phyloP scores from a whole-genome alignment of 2,888 invertebrate genomes.

The Patella caerulea region DNA sequence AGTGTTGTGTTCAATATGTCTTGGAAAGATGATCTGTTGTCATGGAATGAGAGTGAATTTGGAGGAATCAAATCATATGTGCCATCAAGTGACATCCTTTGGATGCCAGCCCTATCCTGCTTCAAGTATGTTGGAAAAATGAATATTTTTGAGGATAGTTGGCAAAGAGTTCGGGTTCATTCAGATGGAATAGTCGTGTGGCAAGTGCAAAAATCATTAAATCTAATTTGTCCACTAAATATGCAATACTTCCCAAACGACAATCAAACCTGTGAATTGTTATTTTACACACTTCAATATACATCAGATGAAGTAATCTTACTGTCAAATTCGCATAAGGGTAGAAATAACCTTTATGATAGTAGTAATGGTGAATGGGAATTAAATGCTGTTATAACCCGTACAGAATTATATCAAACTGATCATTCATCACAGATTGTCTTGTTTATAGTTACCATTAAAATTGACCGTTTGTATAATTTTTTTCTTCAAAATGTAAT shows the following conservation, averaged over 20 bases:
- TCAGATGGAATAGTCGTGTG: not conserved
- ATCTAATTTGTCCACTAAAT: not conserved
- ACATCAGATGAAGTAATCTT: not conserved
- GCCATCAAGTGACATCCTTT: not conserved
- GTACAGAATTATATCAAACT: not conserved
- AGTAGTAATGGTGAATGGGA: not conserved
- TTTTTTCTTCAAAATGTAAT: slow-evolving; percentile 6
- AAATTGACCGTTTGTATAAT: not conserved
- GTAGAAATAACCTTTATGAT: not conserved
- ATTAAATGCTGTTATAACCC: not conserved
- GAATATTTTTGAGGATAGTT: not conserved
- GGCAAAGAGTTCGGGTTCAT: not conserved
- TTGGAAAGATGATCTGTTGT: not conserved
- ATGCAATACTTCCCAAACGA: not conserved
- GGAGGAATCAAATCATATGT: not conserved
- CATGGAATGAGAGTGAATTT: not conserved
- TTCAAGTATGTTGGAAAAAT: not conserved
- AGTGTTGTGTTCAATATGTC: not conserved
- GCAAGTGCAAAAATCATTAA: not conserved
- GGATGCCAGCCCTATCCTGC: not conserved
- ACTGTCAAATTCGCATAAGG: not conserved
- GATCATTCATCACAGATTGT: no score
- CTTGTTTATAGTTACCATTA: not conserved
- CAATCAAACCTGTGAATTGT: not conserved
- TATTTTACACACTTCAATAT: slow-evolving; percentile 1